Percentiles rank a stretch among this genome's conserved stretches.
These are phyloP conservation scores for Drosophila lacteicornis DNA, from an alignment of 1,140 invertebrate genomes.

Conservation along the genomic window DNA sequence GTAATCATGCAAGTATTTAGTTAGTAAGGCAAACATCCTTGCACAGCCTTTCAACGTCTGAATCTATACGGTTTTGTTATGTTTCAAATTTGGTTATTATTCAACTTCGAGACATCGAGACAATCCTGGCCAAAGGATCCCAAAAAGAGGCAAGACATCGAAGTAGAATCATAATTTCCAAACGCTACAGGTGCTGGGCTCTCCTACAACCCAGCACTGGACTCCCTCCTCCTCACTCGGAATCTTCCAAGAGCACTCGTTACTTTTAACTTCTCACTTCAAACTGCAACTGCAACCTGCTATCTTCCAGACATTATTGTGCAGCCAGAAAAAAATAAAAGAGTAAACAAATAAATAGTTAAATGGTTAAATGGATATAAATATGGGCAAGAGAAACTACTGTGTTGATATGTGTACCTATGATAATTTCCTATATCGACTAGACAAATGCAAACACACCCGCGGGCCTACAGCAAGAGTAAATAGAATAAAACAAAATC, in stretches of 20 bases:
- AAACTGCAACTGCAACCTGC: conserved; percentile 36
- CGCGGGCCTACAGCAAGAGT: conserved; percentile 28
- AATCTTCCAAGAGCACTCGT: conserved; percentile 42
- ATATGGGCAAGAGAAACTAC: conserved; percentile 49
- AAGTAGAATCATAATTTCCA: conserved; percentile 47
- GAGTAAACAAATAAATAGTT: conserved; percentile 48
- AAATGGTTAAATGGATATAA: conserved; percentile 36
- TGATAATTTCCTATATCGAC: conserved; percentile 62
- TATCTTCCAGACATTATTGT: conserved; percentile 61
- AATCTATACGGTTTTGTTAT: not conserved
- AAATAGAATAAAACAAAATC: conserved; percentile 52
- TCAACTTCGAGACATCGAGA: conserved; percentile 47
- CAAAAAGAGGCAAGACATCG: conserved; percentile 41
- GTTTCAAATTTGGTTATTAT: conserved; percentile 11
- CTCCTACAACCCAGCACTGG: not conserved
- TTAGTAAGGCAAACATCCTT: conserved; percentile 40
- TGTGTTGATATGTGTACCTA: conserved; percentile 73
- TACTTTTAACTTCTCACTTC: conserved; percentile 27
- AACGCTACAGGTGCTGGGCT: conserved; percentile 1
- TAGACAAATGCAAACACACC: conserved; percentile 33
- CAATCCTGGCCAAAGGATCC: conserved; percentile 10
- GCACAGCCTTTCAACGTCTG: conserved; percentile 33
- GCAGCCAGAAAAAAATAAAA: conserved; percentile 32
- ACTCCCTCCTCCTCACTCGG: conserved; percentile 8
- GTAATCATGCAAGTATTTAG: conserved; percentile 52